phyloP scores from a whole-genome alignment of 2,888 invertebrate species.

The Tachina fera region DNA sequence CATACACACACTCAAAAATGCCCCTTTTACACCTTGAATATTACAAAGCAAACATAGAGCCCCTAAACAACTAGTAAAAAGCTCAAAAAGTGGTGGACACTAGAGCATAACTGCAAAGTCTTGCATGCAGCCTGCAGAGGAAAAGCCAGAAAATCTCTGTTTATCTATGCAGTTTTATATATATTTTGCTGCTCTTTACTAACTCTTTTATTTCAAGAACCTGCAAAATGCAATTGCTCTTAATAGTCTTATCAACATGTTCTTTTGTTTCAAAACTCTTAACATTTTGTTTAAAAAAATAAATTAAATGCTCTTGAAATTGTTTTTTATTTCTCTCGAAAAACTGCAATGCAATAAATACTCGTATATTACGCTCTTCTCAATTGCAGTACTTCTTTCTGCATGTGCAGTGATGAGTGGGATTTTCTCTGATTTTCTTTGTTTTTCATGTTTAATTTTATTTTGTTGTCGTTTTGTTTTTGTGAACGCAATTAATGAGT shows the following conservation, averaged over 20 bases:
- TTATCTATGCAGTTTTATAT: background rate
- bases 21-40: conserved; percentile 49
- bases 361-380: conserved; percentile 4
- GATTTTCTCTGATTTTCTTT: conserved; percentile 28
- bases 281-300: background rate
- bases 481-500: conserved; percentile 60
- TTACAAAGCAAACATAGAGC: background rate
- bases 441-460: conserved; percentile 29
- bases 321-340: background rate
- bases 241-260: background rate
- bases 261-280: conserved; percentile 11
- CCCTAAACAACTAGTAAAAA: conserved; percentile 40
- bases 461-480: background rate
- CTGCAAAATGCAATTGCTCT: conserved; percentile 5
- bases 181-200: background rate
- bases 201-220: background rate
- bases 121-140: background rate
- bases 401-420: conserved; percentile 30
- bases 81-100: conserved; percentile 47
- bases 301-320: background rate
- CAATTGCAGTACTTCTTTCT: conserved; percentile 21
- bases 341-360: background rate
- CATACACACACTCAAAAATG: conserved; percentile 40
- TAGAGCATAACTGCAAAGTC: conserved; percentile 51
- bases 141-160: conserved; percentile 1